Evolutionary conservation across 2,113 vertebrate species (phyloP).

Genomic region (Etia nguti): DNA sequence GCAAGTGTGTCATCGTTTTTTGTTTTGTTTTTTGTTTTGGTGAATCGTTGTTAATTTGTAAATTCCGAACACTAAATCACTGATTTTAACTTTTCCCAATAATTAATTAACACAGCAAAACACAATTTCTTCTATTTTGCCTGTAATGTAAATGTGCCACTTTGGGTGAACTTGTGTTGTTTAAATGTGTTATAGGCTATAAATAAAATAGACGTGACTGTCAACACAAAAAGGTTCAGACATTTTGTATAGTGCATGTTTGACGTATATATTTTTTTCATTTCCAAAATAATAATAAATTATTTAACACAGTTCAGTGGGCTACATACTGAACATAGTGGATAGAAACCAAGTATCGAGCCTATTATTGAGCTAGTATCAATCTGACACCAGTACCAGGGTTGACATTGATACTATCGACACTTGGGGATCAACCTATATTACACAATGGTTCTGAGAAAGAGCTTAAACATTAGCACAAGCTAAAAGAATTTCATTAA

Average conservation of each 20-base stretch:
- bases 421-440: background rate
- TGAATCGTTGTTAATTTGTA: background rate
- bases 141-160: background rate
- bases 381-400: background rate
- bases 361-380: background rate
- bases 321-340: background rate
- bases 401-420: background rate
- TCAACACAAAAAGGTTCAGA: background rate
- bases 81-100: background rate
- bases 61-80: background rate
- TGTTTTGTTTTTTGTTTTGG: too few species aligned
- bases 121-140: background rate
- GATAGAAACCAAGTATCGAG: background rate
- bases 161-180: background rate
- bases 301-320: background rate
- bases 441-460: background rate
- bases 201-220: background rate
- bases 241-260: background rate
- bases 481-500: background rate
- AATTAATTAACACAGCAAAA: background rate
- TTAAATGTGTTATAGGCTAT: background rate
- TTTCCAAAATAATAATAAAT: background rate
- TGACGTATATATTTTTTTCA: background rate
- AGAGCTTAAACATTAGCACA: background rate
- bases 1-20: too few species aligned